Evolutionary conservation across 2,113 vertebrate genomes (phyloP), one percentile per base, ranked within the genome.

Genomic region (Xenopus laevis): DNA sequence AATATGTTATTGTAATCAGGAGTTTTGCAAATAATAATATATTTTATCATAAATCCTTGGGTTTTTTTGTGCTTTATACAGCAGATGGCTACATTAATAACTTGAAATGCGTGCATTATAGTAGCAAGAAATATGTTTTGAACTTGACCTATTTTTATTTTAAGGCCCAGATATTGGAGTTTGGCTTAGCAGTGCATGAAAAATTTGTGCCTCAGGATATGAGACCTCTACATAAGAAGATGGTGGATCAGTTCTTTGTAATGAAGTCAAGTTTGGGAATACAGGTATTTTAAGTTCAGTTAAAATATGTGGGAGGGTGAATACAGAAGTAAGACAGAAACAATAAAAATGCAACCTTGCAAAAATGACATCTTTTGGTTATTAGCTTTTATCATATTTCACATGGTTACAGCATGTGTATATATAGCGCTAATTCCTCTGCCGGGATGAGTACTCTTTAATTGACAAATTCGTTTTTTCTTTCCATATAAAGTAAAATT

Each of bases 231-330:
- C 97, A 99, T 82, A 99, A 98, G 88, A 98, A 98, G 80, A 84
- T 99, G 76, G 94, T 98, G 72, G 97, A 98, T 86, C 97, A 99
- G 85, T 99, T 99, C 83, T 96, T 96, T 70, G 91, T 98, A 78
- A 98, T 99, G 94, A 98, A 97, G 81, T 97, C 96, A n/a, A 98
- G 97, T 70, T 87, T 99, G 46, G 97, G 96, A 78, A 97, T 98
- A 72, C 97, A 98, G 97, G 97, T 98, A 85, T 0, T 0, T 61
- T 46, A 57, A 53, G 4, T 0, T 1, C 23, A 27, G 23, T 27
- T 27, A 27, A 27, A 27, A 27, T 27, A 27, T 27, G 23, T 27
- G 4, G 23, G 23, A 27, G 23, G 23, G 23, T 1, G 23, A 27
- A 27, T 27, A 27, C 23, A n/a, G 13, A 58, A 63, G 23, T 59